phyloP scores from a whole-genome alignment of 2,888 invertebrate species.

The Phragmatobia fuliginosa region DNA sequence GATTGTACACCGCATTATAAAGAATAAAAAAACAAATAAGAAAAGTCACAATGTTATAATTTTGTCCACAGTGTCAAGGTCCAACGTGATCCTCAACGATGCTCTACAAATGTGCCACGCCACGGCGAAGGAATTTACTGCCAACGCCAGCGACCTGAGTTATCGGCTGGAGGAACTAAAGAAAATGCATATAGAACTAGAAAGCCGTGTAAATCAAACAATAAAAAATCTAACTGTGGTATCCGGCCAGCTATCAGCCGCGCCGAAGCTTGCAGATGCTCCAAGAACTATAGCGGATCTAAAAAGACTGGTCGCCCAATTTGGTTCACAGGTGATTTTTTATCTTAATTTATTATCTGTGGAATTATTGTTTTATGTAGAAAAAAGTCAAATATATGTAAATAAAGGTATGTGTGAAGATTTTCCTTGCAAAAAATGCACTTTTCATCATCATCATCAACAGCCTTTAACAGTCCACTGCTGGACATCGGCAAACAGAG shows the following conservation, averaged over 20 bases:
- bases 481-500: no score
- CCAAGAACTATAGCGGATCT: conserved; percentile 85
- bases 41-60: neutral
- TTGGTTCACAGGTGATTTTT: conserved; percentile 86
- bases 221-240: conserved; percentile 82
- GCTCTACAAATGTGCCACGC: conserved; percentile 91
- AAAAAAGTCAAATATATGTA: neutral
- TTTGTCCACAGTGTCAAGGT: conserved; percentile 87
- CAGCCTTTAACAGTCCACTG: no score
- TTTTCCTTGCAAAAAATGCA: no score
- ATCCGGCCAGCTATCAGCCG: conserved; percentile 86
- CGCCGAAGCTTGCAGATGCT: conserved; percentile 87
- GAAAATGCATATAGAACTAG: conserved; percentile 79
- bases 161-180: conserved; percentile 86
- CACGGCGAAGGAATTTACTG: conserved; percentile 88
- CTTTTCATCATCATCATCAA: no score
- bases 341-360: neutral
- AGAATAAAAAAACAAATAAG: no score
- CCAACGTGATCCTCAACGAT: conserved; percentile 90
- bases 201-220: conserved; percentile 73
- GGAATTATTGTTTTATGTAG: neutral
- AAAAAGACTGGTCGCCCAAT: conserved; percentile 85
- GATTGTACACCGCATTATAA: no score
- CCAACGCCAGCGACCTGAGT: conserved; percentile 89
- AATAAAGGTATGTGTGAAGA: no score